These are phyloP conservation scores for Urocolius indicus DNA, from an alignment of 2,113 vertebrate genomes.

Conservation along the genomic window DNA sequence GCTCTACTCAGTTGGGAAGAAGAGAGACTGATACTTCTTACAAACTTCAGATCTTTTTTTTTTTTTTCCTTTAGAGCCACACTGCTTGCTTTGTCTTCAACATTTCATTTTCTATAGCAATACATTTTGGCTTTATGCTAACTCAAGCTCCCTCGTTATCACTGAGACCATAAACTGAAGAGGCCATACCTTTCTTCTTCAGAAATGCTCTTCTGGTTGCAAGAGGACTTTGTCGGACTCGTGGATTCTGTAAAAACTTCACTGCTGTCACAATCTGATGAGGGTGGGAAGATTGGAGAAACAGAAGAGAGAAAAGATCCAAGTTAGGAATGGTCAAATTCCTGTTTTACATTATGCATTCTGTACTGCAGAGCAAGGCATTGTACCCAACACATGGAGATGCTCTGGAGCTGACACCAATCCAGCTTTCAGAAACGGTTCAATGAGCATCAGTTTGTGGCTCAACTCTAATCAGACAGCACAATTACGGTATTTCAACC, in stretches of 20 bases:
- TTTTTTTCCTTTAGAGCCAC: neutral
- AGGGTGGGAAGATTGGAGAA: neutral
- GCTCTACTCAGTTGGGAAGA: neutral
- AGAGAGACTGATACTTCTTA: neutral
- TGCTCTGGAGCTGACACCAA: neutral
- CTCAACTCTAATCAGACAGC: neutral
- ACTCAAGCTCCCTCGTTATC: neutral
- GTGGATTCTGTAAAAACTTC: conserved; percentile 95
- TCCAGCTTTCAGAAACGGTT: neutral
- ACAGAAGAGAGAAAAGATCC: conserved; percentile 40
- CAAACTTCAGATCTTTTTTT: neutral
- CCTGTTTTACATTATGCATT: neutral
- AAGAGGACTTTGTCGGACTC: conserved; percentile 92
- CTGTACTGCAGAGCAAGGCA: neutral
- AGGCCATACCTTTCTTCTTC: conserved; percentile 93
- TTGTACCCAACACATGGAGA: neutral
- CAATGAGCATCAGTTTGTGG: neutral
- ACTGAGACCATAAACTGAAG: neutral
- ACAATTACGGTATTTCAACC: neutral
- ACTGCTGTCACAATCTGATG: conserved; percentile 92
- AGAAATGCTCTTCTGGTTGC: conserved; percentile 91
- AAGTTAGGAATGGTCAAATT: conserved; percentile 1
- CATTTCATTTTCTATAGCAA: neutral
- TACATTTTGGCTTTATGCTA: neutral
- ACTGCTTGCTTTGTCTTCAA: neutral